A percentile compares a stretch with the other conserved stretches of the same genome.
phyloP scores from a whole-genome alignment of 2,113 vertebrate species.

The Scytalopus superciliaris region DNA sequence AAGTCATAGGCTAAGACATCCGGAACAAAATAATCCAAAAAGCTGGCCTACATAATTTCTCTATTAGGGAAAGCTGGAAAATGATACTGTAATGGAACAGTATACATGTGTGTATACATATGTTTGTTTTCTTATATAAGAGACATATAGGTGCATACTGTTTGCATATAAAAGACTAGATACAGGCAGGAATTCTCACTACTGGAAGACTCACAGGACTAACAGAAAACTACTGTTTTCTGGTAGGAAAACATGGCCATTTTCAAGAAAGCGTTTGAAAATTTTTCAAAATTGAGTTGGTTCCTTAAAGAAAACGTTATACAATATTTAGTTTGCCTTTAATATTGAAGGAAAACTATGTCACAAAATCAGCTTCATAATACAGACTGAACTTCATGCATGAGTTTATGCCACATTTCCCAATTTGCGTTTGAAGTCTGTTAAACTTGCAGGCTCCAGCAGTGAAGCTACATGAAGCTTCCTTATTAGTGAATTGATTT shows the following conservation, averaged over 20 bases:
- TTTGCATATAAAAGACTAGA: background rate
- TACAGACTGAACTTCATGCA: background rate
- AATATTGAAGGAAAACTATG: background rate
- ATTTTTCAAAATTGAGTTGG: background rate
- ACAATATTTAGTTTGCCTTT: background rate
- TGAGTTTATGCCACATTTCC: background rate
- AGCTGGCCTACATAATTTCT: background rate
- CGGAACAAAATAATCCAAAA: background rate
- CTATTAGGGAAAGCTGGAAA: background rate
- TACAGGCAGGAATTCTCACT: background rate
- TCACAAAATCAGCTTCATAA: background rate
- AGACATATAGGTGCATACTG: background rate
- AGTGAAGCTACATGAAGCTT: background rate
- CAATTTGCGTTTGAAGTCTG: background rate
- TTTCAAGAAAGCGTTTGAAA: background rate
- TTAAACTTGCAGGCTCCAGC: background rate
- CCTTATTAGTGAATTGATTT: background rate
- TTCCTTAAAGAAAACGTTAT: background rate
- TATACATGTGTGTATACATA: background rate
- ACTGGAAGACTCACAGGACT: background rate
- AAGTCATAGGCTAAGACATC: background rate
- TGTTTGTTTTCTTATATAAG: background rate
- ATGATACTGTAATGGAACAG: background rate
- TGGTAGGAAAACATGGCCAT: background rate
- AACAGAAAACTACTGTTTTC: background rate